Evolutionary conservation across 2,113 vertebrate genomes (phyloP).

Genomic region (Bucco capensis): DNA sequence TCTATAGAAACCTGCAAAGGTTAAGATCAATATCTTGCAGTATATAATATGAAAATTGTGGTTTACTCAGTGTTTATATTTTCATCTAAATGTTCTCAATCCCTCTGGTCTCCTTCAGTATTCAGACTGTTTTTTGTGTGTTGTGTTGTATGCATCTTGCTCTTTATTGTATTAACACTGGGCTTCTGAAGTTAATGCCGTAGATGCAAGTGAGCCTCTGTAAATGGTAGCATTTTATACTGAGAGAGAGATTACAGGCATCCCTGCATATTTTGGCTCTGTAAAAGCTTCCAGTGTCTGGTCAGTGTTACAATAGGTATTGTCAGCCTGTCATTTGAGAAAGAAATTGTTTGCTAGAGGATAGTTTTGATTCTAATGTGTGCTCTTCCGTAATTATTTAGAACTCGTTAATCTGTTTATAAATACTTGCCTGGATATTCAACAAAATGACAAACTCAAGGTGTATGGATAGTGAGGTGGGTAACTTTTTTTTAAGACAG

Average conservation of each 20-base stretch:
- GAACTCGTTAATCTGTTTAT: neutral
- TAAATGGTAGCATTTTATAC: neutral
- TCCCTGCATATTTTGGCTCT: neutral
- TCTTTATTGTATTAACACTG: neutral
- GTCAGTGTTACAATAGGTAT: neutral
- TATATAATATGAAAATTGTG: neutral
- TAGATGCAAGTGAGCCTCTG: neutral
- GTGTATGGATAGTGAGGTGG: neutral
- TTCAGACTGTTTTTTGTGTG: neutral
- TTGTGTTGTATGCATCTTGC: neutral
- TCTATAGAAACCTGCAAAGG: neutral
- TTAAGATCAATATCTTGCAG: neutral
- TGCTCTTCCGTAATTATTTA: neutral
- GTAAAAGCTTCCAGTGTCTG: constrained; percentile 2
- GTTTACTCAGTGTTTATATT: neutral
- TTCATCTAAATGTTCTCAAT: neutral
- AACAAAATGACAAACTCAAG: neutral
- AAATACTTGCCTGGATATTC: neutral
- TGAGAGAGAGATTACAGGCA: neutral
- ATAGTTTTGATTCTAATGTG: neutral
- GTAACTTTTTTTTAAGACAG: neutral
- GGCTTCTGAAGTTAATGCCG: neutral
- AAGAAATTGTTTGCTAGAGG: neutral
- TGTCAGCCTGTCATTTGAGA: neutral
- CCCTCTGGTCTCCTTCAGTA: neutral